Evolutionary conservation across 1,140 invertebrate species (phyloP).

Genomic region (Brachystomella parvula): DNA sequence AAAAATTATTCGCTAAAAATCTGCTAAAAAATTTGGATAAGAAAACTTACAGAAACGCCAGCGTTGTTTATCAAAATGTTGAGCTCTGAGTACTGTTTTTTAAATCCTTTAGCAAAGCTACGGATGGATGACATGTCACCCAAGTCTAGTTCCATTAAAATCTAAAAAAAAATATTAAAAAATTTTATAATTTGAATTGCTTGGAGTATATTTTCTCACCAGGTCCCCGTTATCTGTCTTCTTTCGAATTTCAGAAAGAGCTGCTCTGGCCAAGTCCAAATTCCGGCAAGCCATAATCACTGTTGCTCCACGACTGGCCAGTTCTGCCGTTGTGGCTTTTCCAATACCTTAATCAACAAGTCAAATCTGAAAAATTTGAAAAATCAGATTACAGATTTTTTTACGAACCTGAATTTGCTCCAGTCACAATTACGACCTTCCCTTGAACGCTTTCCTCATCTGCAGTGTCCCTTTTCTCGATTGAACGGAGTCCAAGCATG

Average conservation of each 20-base stretch:
- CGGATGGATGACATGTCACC: slow-evolving; percentile 60
- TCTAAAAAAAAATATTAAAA: slow-evolving; percentile 5
- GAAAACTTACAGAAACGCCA: slow-evolving; percentile 46
- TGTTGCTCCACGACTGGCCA: slow-evolving; percentile 56
- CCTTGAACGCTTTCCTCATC: slow-evolving; percentile 46
- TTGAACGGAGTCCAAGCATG: neutral
- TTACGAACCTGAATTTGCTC: slow-evolving; percentile 69
- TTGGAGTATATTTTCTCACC: slow-evolving; percentile 44
- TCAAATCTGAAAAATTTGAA: neutral
- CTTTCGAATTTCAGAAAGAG: slow-evolving; percentile 53
- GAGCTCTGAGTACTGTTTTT: slow-evolving; percentile 53
- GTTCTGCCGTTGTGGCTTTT: slow-evolving; percentile 59
- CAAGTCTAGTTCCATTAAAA: slow-evolving; percentile 51
- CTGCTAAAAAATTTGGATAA: no score
- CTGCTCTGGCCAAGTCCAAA: slow-evolving; percentile 52
- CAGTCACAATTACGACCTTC: slow-evolving; percentile 65
- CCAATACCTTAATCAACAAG: slow-evolving; percentile 55
- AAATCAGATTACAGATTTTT: slow-evolving; percentile 43
- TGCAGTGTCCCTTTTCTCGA: slow-evolving; percentile 45
- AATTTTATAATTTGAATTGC: neutral
- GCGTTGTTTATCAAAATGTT: slow-evolving; percentile 72
- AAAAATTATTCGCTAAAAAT: neutral
- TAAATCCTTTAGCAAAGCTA: slow-evolving; percentile 57
- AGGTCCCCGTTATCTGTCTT: slow-evolving; percentile 51
- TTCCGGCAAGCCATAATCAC: slow-evolving; percentile 68